Percentiles rank a stretch among this genome's conserved stretches.
These are phyloP conservation scores for Mimachlamys varia DNA, from an alignment of 2,888 invertebrate genomes.

Conservation along the genomic window DNA sequence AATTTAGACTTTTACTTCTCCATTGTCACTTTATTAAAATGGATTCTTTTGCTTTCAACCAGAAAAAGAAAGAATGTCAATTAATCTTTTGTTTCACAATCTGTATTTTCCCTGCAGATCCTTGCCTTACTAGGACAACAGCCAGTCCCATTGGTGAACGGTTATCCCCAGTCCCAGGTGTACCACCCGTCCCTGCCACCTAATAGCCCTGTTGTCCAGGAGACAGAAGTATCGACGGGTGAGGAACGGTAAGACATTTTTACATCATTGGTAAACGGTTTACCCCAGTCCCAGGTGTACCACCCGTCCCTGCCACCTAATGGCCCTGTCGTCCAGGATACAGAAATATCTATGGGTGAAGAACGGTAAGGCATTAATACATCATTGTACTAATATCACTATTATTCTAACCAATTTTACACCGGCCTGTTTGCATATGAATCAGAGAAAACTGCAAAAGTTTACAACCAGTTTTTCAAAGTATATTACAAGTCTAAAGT, in stretches of 20 bases:
- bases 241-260: background rate
- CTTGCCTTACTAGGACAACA: background rate
- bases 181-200: background rate
- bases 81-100: background rate
- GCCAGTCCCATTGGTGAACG: background rate
- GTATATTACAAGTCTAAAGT: too few species aligned
- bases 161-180: background rate
- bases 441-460: too few species aligned
- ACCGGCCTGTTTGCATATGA: too few species aligned
- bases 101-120: background rate
- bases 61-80: background rate
- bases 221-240: background rate
- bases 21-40: too few species aligned
- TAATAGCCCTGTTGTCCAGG: background rate
- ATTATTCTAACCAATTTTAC: too few species aligned
- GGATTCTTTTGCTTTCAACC: too few species aligned
- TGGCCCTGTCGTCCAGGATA: background rate
- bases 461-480: too few species aligned
- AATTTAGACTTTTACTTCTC: too few species aligned
- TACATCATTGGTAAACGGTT: background rate
- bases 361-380: background rate
- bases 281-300: background rate
- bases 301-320: background rate
- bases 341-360: background rate
- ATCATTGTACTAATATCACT: too few species aligned